phyloP scores from a whole-genome alignment of 2,797 vertebrate genomes.

The Tinamus major region DNA sequence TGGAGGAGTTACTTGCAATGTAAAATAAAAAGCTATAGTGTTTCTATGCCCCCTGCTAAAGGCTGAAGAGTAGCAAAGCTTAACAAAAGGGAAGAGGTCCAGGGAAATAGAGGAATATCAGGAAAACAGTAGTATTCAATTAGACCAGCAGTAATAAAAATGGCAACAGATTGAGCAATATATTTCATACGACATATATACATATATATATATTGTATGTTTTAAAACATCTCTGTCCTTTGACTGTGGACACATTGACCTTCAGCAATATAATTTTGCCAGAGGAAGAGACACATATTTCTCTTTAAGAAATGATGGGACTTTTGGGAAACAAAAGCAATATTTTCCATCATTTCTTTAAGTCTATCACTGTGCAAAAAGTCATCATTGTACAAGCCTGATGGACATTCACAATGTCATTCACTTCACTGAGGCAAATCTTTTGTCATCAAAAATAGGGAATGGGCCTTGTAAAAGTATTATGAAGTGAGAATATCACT shows the following conservation, averaged over 20 bases:
- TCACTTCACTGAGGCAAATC: neutral
- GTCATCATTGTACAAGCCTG: neutral
- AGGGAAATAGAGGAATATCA: neutral
- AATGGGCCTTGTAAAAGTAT: neutral
- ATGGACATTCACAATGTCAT: neutral
- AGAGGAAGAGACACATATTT: neutral
- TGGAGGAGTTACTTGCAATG: neutral
- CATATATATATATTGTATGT: neutral
- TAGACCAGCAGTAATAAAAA: conserved; percentile 1
- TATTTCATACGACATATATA: neutral
- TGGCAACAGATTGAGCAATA: conserved; percentile 1
- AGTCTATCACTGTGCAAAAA: neutral
- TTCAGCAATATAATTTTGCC: neutral
- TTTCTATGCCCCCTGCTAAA: neutral
- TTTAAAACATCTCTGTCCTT: neutral
- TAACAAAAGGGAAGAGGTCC: conserved; percentile 26
- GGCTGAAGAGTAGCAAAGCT: neutral
- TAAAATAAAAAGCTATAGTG: neutral
- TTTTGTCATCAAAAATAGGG: neutral
- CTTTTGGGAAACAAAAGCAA: neutral
- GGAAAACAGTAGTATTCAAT: conserved; percentile 5
- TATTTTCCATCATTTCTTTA: neutral
- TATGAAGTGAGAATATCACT: neutral
- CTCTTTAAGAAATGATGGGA: neutral
- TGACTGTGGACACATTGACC: neutral